phyloP scores from a whole-genome alignment of 2,113 vertebrate species.

The Arvicanthis niloticus region DNA sequence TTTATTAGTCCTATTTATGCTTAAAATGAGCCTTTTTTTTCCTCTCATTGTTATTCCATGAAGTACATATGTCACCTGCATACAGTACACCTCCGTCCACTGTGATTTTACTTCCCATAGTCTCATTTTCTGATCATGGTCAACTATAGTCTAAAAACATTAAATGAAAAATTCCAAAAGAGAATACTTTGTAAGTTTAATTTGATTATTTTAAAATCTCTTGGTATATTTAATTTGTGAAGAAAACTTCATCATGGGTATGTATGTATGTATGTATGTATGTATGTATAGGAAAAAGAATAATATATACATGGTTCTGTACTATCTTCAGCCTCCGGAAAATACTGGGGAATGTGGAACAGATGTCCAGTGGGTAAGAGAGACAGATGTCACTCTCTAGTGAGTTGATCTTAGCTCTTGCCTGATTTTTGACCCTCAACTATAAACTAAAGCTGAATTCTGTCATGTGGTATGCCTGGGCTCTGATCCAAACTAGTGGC shows the following conservation, averaged over 20 bases:
- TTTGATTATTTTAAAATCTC: neutral
- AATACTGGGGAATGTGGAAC: neutral
- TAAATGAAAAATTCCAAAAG: neutral
- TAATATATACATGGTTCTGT: too few species aligned
- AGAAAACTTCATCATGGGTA: neutral
- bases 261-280: neutral
- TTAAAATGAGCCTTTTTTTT: neutral
- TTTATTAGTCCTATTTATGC: neutral
- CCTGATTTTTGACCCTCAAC: neutral
- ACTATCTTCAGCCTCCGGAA: neutral
- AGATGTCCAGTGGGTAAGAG: neutral
- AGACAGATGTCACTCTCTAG: neutral
- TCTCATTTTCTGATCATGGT: neutral
- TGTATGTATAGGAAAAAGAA: neutral
- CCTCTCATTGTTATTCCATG: neutral
- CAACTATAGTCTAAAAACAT: neutral
- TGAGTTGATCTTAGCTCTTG: neutral
- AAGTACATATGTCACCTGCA: neutral
- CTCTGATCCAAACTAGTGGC: neutral
- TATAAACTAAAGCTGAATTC: neutral
- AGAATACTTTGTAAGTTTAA: neutral
- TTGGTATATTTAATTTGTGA: neutral
- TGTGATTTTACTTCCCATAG: neutral
- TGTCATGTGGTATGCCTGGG: neutral
- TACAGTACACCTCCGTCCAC: neutral